Evolutionary conservation across 2,797 vertebrate species (phyloP), one percentile per base, ranked within the genome.

Genomic region (Coilia nasus): DNA sequence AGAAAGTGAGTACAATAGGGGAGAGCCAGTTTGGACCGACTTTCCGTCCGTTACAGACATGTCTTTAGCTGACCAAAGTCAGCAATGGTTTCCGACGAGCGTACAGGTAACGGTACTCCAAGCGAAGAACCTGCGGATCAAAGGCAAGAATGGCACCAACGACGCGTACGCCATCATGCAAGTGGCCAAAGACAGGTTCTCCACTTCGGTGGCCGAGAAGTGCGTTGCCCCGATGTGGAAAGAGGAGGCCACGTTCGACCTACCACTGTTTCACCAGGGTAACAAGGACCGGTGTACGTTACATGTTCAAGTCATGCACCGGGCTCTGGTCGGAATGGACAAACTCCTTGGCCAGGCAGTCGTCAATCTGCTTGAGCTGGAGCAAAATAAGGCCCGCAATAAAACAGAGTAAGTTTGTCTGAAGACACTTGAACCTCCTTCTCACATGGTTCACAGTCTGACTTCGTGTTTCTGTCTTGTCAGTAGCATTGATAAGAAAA

Each of bases 111-210:
- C 97, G 88, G 98, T 97, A 59, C 94, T 96, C 3, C 96, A 96
- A 89, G 97, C 98, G 28, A 93, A 96, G 83, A 95, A 96, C 17
- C 94, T 99, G 81, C 90, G 96, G 91, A 93, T 92, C 12, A 99
- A 99, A 89, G 96, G 97, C 1, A 96, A 97, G 21, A 91, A 94
- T 83, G 97, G 97, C 86, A 97, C 97, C 46, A 98, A 98, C 92
- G 98, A 98, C 84, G 97, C 97, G 4, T 98, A 97, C 92, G 94
- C 97, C 54, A 90, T 97, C 90, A 97, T 99, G 95, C 97, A 97
- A 89, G 94, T 98, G 95, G 97, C 96, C 89, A 97, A 97, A 86
- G 97, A 98, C 71, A 97, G 97, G 94, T 98, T 95, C 90, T 96
- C 96, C 92, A 98, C 98, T 0, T 95, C 97, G 41, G 97, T 98